A percentile compares a stretch with the other conserved stretches of the same genome.
phyloP scores from a whole-genome alignment of 2,888 invertebrate genomes.

The Rhagonycha lutea region DNA sequence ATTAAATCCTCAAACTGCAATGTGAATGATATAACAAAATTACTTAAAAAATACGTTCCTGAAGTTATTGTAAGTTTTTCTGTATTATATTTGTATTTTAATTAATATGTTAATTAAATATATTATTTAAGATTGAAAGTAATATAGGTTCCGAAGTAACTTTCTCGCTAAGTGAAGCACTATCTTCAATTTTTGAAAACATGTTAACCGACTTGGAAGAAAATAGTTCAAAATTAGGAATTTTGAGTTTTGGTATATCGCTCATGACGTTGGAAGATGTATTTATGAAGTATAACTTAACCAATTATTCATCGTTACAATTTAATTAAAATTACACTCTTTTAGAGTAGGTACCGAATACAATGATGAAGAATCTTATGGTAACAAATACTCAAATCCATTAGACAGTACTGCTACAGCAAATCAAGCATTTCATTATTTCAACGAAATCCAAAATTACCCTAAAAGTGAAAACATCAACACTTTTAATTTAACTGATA shows the following conservation, averaged over 20 bases:
- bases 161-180: conserved; percentile 68
- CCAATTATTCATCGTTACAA: neutral
- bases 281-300: conserved; percentile 70
- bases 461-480: neutral
- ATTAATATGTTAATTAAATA: neutral
- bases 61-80: conserved; percentile 54
- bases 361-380: conserved; percentile 16
- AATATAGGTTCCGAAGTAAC: conserved; percentile 78
- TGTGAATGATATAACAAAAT: conserved; percentile 58
- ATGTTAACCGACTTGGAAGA: conserved; percentile 72
- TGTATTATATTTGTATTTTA: neutral
- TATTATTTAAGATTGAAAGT: conserved; percentile 59
- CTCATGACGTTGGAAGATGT: conserved; percentile 90
- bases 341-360: conserved; percentile 41
- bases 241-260: conserved; percentile 80
- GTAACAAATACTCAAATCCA: neutral
- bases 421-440: neutral
- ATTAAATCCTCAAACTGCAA: conserved; percentile 63
- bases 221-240: conserved; percentile 61
- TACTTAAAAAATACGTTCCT: conserved; percentile 69
- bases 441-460: neutral
- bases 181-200: conserved; percentile 65
- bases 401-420: no score
- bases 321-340: neutral
- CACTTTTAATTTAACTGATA: neutral